Evolutionary conservation across 37 sponge, comb jelly and placozoan species (phyloP), one percentile per base, ranked within the genome.

Genomic region (Beroe ovata): DNA sequence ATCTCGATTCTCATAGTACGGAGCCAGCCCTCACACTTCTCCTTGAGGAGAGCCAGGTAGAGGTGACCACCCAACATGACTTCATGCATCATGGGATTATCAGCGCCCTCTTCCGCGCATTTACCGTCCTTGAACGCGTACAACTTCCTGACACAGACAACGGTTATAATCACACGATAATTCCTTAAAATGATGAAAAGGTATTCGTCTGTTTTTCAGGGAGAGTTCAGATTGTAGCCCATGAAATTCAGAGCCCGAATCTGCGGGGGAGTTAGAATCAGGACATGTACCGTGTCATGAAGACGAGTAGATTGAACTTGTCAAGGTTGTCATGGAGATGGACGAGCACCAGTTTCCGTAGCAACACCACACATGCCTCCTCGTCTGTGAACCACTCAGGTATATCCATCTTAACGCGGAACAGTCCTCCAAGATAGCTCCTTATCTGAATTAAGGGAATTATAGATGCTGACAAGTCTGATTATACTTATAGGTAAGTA

Each of bases 11-110:
- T 42, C 47, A 77, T 3, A 20, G 64, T 89, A 60, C 40, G 20
- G 6, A 89, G 62, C 89, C 89, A 89, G 1, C 54, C 25, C 64
- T 89, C 89, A 23, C 39, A 36, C 39, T 60, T 89, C 32, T 64
- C 91, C 63, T 91, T 91, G 30, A 92, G 60, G 0, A 91, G 93
- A 90, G 91, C 92, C 11, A 95, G 91, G 89, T 94, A 98, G 25
- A 98, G 88, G 61, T 94, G 84, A 0, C 99, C 99, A 20, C 94
- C 95, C 1, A 98, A 88, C 64, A 98, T 92, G 3, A 98, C 88
- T 66, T 98, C 99, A 60, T 98, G 99, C 91, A 94, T 94, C 94
- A 94, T 94, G 38, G 99, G 96, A 21, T 95, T 95, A 64, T 98
- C 99, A 0, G 93, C 77, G 39, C 95, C 91, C 59, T 98, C 99